Base-by-base conservation (phyloP, 2,113 vertebrate genomes). In the Hucho hucho region DNA sequence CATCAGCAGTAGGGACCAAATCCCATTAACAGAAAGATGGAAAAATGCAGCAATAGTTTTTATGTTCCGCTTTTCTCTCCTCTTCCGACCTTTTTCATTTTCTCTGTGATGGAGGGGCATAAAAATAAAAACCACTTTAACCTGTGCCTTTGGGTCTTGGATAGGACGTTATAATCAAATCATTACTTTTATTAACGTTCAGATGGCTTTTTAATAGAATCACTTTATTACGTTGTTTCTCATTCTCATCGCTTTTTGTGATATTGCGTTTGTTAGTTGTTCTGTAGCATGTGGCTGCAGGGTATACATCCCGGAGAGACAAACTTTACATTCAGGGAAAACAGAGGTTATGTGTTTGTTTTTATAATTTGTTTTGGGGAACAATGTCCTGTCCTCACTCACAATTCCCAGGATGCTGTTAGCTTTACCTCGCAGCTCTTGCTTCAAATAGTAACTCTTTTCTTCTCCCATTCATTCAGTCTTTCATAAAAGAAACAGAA, bases 191-290 rank as follows among this genome's bases (percentile, higher is more conserved):
- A 93, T 92, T 92, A 92, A 93, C 86, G 89, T 89, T 92, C 91
- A 90, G 89, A 93, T 92, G 91, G 87, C 75, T 93, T 93, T 92
- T 93, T 93, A 92, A 93, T 93, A 91, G 91, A 93, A 92, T 87
- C 86, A 37, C 86, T 93, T 91, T 89, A 92, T 91, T 91, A 87
- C 87, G 89, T 92, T 83, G 81, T 90, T 90, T 86, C 87, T 91
- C 89, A 88, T 89, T 88, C 86, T 88, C 82, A 26, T 64, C 87
- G 81, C 86, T 79, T 63, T 75, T 87, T 70, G 26, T n/a, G 9
- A 46, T 76, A 66, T 63, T 73, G 12, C 64, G 18, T 81, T 86
- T 87, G 87, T 83, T 81, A 86, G 89, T 87, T 90, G 87, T 90
- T 73, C 74, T 69, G 16, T 47, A 26, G 81, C 70, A 76, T 61